These are phyloP conservation scores for Scytalopus superciliaris DNA, from an alignment of 2,113 vertebrate species.

Conservation along the genomic window DNA sequence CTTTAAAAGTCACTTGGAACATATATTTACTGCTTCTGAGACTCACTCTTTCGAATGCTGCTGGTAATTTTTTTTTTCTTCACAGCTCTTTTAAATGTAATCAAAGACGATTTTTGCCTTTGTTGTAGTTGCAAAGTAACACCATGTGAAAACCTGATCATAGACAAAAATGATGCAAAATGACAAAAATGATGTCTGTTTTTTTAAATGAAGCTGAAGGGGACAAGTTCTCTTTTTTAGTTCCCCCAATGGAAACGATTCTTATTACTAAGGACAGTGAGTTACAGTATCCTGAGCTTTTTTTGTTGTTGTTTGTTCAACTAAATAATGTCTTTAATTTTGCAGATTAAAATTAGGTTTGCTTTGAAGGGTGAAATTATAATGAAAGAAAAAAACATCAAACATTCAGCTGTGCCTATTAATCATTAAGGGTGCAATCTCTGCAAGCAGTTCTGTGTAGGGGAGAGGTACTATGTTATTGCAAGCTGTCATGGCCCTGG, in stretches of 20 bases:
- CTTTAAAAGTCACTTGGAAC: neutral
- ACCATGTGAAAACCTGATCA: neutral
- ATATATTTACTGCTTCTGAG: neutral
- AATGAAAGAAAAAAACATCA: neutral
- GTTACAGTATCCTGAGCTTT: neutral
- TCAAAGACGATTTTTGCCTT: neutral
- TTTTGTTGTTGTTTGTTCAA: neutral
- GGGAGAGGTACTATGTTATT: neutral
- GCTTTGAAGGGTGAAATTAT: neutral
- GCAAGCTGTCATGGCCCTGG: neutral
- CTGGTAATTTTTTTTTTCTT: neutral
- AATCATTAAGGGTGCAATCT: neutral
- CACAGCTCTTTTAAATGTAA: neutral
- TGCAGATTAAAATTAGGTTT: neutral
- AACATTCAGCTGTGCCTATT: neutral
- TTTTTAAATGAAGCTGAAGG: neutral
- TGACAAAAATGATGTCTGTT: neutral
- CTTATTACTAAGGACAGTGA: neutral
- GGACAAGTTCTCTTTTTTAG: neutral
- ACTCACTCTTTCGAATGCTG: neutral
- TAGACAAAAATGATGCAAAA: neutral
- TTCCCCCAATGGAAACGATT: neutral
- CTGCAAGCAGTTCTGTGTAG: neutral
- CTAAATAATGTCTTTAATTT: neutral
- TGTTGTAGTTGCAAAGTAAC: neutral